Base-by-base conservation (phyloP, 2,797 vertebrate genomes). In the Synanceia verrucosa region DNA sequence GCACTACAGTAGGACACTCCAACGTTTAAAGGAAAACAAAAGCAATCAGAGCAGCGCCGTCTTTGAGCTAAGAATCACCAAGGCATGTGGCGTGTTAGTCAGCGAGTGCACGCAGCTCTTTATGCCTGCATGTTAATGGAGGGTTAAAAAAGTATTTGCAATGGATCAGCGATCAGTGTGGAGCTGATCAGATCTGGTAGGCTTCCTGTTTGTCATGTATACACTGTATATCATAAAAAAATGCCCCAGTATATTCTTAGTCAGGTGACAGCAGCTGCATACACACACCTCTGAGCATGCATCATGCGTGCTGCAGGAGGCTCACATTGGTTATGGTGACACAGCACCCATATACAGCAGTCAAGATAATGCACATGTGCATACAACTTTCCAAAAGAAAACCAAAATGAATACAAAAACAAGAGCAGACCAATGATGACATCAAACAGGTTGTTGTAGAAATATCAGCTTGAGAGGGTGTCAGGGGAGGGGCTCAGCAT, bases 241-340 rank as follows among this genome's bases (percentile, higher is more conserved):
- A 79, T 71, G 85, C 78, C 91, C 64, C 68, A 34, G 86, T 85
- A 65, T 41, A 36, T 91, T 89, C 88, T 91, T 68, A 87, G 84
- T 78, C 90, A 88, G 89, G 80, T 33, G 86, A 86, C 85, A 61
- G 89, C 86, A 51, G 80, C 88, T 89, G 88, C 78, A 65, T 76
- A 81, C 83, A 84, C 86, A 89, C 85, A 86, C 86, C 88, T 88
- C 86, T 86, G 88, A 87, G 89, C 90, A 90, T 92, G 90, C 90
- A 88, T 81, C 89, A 92, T 91, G 89, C 91, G 81, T 89, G 84
- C 90, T 90, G 86, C 91, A 89, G 88, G 8, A 91, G 89, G 90
- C 81, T 90, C 82, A 88, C 89, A 91, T 91, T 86, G 80, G 84
- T 85, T 83, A 82, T 68, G 88, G 90, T 91, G 91, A 84, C 90